Conservation (phyloP, 2,113 vertebrate genomes). For the Rousettus leschenaultii region DNA sequence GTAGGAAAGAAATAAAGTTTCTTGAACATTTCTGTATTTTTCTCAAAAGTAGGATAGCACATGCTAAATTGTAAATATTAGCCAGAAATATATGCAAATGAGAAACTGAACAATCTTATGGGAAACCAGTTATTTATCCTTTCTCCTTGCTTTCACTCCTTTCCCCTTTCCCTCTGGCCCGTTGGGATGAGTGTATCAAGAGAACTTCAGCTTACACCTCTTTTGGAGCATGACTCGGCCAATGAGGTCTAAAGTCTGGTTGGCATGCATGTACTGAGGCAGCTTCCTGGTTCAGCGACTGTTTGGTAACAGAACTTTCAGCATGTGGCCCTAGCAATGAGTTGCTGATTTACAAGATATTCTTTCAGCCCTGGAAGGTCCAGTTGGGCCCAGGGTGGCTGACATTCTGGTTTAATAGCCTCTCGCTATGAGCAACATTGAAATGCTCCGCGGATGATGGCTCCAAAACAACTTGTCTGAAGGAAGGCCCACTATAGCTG, state of each 20-base stretch:
- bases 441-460: neutral
- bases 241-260: no score
- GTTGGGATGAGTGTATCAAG: neutral
- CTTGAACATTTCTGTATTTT: neutral
- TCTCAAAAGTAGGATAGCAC: neutral
- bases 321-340: neutral
- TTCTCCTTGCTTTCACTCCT: neutral
- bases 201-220: neutral
- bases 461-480: no score
- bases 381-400: neutral
- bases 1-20: neutral
- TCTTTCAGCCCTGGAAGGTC: neutral
- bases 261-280: neutral
- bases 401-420: neutral
- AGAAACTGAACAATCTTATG: neutral
- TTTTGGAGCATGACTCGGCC: neutral
- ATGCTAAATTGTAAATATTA: neutral
- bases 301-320: neutral
- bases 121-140: neutral
- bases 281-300: neutral
- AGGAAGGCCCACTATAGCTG: no score
- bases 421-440: neutral
- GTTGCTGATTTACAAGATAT: neutral
- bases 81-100: neutral
- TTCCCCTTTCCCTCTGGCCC: neutral